Evolutionary conservation across 2,888 invertebrate species (phyloP), one percentile per base, ranked within the genome.

Genomic region (Suillia variegata): DNA sequence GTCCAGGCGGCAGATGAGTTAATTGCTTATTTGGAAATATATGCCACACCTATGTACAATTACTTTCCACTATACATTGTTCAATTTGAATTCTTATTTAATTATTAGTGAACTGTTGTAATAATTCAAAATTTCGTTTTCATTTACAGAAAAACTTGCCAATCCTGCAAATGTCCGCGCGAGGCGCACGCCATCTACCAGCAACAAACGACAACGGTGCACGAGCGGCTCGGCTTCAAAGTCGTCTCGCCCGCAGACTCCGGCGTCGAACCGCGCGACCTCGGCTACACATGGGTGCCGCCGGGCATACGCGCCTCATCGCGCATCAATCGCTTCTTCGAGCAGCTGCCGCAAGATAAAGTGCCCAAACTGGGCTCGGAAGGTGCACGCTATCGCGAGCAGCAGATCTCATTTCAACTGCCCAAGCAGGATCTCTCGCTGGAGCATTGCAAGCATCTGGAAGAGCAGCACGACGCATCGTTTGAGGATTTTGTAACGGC

Each of bases 401-500:
- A 89, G 71, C 92, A 94, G 76, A 84, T 98, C 73, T 90, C 94
- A 66, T 85, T 87, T 64, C 98, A 98, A 84, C 85, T 98, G 75
- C 98, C 98, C 42, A 92, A 92, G 80, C 96, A 97, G 84, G 98
- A 98, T 81, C 87, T 98, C 61, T 92, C 95, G 8, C 84, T 93
- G 70, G 89, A 91, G 56, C 95, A 96, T 79, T 96, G 96, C 83
- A 89, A 90, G 76, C 92, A 94, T 80, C 86, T 98, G 61, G 92
- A 92, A 66, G 71, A 89, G 17, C 87, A 87, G 74, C 89, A 93
- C 77, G 87, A 88, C 75, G 88, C 89, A 67, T 90, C 93, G 73
- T 98, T 92, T 80, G 92, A 96, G 83, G 96, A 97, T 82, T 98
- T 98, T 82, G 91, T 97, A 70, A 89, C 94, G 54, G 93, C 93